These are phyloP conservation scores for Bombus pascuorum DNA, from an alignment of 1,140 invertebrate genomes.

Conservation along the genomic window DNA sequence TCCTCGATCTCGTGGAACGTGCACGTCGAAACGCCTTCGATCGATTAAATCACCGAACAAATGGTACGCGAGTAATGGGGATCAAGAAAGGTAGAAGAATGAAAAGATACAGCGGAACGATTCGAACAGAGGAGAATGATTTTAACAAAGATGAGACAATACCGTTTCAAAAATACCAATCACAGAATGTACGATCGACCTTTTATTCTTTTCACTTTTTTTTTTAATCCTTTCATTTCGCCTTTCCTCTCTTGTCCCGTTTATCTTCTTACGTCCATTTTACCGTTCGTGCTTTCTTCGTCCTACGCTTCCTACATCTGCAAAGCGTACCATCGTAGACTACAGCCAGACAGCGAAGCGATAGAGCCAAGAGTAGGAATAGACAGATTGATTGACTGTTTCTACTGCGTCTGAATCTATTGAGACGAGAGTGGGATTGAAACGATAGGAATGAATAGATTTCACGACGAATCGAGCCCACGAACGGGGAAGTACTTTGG, in stretches of 20 bases:
- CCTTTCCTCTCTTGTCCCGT: not conserved
- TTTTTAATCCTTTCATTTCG: not conserved
- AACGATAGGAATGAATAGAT: constrained; percentile 18
- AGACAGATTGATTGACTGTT: constrained; percentile 49
- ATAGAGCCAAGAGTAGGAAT: constrained; percentile 8
- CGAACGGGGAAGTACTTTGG: constrained; percentile 73
- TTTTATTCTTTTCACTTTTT: not conserved
- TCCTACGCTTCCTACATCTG: not conserved
- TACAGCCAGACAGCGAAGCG: constrained; percentile 17
- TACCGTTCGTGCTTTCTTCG: constrained; percentile 46
- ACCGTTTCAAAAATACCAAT: constrained; percentile 59
- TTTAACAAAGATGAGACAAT: constrained; percentile 60
- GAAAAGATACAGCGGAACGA: constrained; percentile 21
- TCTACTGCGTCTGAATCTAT: constrained; percentile 33
- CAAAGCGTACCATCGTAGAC: constrained; percentile 3
- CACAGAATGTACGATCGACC: constrained; percentile 62
- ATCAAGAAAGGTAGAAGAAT: constrained; percentile 22
- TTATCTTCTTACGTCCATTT: constrained; percentile 48
- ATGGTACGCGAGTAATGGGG: constrained; percentile 56
- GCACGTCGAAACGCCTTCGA: constrained; percentile 10
- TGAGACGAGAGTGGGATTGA: not conserved
- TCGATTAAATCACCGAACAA: constrained; percentile 60
- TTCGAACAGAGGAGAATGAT: constrained; percentile 23
- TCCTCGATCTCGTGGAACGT: constrained; percentile 7
- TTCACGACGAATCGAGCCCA: constrained; percentile 47